A percentile compares a stretch with the other conserved stretches of the same genome.
Conservation (phyloP, 2,797 vertebrate genomes). For the Sebastes reedi region DNA sequence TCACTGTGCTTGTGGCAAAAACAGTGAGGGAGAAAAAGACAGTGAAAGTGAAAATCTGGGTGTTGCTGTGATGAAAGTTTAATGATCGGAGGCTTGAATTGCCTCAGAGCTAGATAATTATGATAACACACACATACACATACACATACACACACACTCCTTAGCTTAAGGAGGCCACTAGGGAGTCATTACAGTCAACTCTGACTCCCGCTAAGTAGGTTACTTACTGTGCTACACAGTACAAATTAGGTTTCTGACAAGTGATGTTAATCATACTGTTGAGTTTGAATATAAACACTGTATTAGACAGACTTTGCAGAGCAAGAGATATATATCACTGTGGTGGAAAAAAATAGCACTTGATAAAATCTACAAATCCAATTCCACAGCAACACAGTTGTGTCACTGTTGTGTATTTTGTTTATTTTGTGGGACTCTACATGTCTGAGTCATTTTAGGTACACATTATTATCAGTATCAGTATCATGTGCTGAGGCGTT, state of each 20-base stretch:
- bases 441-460: neutral
- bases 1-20: neutral
- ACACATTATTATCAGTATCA: neutral
- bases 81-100: slow-evolving; percentile 22
- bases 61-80: slow-evolving; percentile 35
- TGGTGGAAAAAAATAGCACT: slow-evolving; percentile 8
- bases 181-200: slow-evolving; percentile 45
- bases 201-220: slow-evolving; percentile 56
- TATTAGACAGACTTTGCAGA: slow-evolving; percentile 5
- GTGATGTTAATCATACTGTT: slow-evolving; percentile 44
- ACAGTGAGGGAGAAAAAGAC: neutral
- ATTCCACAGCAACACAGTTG: neutral
- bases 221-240: slow-evolving; percentile 43
- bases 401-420: neutral
- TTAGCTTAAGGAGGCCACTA: slow-evolving; percentile 28
- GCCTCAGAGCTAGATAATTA: slow-evolving; percentile 35
- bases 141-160: neutral
- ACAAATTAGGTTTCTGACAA: slow-evolving; percentile 49
- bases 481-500: neutral
- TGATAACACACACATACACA: neutral
- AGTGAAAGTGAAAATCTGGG: slow-evolving; percentile 25
- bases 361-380: slow-evolving; percentile 35
- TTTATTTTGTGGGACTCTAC: neutral
- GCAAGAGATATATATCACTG: neutral
- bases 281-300: slow-evolving; percentile 43